A percentile compares a stretch with the other conserved stretches of the same genome.
phyloP scores from a whole-genome alignment of 2,888 invertebrate genomes.

The Acheta domesticus region DNA sequence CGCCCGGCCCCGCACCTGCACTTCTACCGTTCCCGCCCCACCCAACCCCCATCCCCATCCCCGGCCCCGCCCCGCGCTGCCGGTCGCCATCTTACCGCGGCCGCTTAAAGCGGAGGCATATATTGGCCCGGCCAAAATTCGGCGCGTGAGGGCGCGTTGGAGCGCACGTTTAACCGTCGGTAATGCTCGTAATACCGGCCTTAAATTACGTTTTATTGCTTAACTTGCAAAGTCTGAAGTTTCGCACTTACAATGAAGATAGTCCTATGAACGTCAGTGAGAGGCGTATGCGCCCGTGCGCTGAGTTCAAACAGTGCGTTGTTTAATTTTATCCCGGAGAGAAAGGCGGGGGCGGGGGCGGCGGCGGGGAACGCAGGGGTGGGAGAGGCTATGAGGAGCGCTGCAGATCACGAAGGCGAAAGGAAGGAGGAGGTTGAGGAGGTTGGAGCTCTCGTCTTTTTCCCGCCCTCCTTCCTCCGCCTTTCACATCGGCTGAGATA shows the following conservation, averaged over 20 bases:
- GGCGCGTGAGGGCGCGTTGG: neutral
- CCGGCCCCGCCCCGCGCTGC: neutral
- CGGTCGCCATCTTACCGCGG: neutral
- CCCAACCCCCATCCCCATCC: neutral
- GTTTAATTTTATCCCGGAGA: neutral
- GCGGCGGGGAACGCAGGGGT: too few species aligned
- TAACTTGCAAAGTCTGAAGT: slow-evolving; percentile 1
- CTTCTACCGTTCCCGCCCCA: neutral
- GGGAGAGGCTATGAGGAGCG: too few species aligned
- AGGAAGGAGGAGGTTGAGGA: too few species aligned
- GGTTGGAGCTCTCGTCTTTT: too few species aligned
- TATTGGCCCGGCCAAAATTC: too few species aligned
- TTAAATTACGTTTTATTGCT: slow-evolving; percentile 18
- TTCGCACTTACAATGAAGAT: neutral
- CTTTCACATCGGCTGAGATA: too few species aligned
- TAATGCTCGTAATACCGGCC: slow-evolving; percentile 10
- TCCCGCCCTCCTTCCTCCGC: too few species aligned
- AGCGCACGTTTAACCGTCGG: slow-evolving; percentile 1
- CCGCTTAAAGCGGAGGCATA: neutral
- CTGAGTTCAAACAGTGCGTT: slow-evolving; percentile 1
- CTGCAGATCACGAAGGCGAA: too few species aligned
- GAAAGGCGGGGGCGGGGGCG: too few species aligned
- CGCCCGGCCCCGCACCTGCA: neutral
- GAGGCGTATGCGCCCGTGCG: neutral
- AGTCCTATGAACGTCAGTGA: slow-evolving; percentile 2